Conservation (phyloP, 2,113 vertebrate genomes). For the Oryzias celebensis region DNA sequence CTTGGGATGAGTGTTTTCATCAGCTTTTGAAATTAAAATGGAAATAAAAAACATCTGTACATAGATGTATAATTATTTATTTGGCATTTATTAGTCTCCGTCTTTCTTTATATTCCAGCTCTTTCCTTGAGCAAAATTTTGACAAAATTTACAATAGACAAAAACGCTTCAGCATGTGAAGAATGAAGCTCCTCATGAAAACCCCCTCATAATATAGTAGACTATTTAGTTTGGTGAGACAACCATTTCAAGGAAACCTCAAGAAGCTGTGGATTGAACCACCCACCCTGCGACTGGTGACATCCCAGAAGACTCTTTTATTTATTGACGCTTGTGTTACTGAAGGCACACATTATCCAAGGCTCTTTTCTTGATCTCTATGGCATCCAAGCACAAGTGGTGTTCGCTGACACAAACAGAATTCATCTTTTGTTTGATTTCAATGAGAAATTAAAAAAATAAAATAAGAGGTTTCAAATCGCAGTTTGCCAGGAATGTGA, state of each 20-base stretch:
- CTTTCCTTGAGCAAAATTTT: no score
- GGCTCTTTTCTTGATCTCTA: neutral
- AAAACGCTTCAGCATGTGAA: no score
- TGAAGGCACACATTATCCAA: neutral
- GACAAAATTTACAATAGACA: no score
- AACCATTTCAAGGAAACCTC: neutral
- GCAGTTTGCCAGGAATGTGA: conserved; percentile 53
- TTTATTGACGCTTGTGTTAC: neutral
- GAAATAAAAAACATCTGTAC: neutral
- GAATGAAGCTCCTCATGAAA: no score
- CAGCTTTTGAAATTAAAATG: neutral
- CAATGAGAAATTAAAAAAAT: no score
- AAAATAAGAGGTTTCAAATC: conserved; percentile 18
- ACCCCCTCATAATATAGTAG: no score
- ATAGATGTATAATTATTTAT: no score
- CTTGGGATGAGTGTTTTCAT: neutral
- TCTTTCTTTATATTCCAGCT: no score
- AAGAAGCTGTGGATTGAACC: neutral
- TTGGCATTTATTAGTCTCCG: no score
- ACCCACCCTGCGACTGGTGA: neutral
- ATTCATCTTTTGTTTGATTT: no score
- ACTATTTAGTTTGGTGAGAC: no score
- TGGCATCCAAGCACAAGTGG: neutral
- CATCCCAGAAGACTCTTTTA: neutral
- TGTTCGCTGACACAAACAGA: neutral